phyloP scores from a whole-genome alignment of 92 coral and sea anemone genomes.

The Epizoanthus ramosus region DNA sequence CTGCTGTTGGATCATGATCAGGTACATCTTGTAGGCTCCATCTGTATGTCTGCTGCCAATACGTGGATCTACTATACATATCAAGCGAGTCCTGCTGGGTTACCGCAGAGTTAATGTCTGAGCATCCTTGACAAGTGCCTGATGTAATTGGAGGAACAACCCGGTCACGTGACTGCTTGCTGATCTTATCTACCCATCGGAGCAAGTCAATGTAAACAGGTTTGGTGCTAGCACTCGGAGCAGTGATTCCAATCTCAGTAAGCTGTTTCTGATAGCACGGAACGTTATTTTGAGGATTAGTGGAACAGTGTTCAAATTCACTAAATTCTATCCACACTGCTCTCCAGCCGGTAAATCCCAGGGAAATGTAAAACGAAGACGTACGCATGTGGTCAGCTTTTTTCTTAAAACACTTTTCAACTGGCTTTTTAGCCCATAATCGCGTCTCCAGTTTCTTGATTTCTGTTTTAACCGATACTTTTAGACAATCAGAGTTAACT shows the following conservation, averaged over 20 bases:
- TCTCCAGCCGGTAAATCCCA: slow-evolving; percentile 44
- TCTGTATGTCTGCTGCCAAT: slow-evolving; percentile 49
- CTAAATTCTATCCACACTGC: slow-evolving; percentile 38
- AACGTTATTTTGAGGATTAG: background rate
- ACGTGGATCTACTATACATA: background rate
- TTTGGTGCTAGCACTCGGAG: slow-evolving; percentile 29
- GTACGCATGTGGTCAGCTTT: background rate
- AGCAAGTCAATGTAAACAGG: slow-evolving; percentile 39
- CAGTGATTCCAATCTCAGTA: slow-evolving; percentile 32
- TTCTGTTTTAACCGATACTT: slow-evolving; percentile 24
- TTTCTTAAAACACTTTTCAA: too few relatives aligned
- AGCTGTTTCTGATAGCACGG: slow-evolving; percentile 14
- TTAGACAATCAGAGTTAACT: slow-evolving; percentile 22
- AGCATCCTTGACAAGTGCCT: background rate
- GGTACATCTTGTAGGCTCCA: slow-evolving; percentile 28
- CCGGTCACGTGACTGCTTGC: slow-evolving; percentile 43
- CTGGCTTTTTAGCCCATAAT: too few relatives aligned
- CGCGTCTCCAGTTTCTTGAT: background rate
- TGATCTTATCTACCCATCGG: slow-evolving; percentile 1
- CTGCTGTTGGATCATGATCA: background rate
- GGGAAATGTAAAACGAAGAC: slow-evolving; percentile 29
- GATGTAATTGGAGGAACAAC: slow-evolving; percentile 47
- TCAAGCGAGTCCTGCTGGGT: background rate
- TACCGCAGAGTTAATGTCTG: background rate
- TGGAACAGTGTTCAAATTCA: slow-evolving; percentile 26